phyloP scores from a whole-genome alignment of 1,140 invertebrate genomes.

The Ceratosolen solmsi region DNA sequence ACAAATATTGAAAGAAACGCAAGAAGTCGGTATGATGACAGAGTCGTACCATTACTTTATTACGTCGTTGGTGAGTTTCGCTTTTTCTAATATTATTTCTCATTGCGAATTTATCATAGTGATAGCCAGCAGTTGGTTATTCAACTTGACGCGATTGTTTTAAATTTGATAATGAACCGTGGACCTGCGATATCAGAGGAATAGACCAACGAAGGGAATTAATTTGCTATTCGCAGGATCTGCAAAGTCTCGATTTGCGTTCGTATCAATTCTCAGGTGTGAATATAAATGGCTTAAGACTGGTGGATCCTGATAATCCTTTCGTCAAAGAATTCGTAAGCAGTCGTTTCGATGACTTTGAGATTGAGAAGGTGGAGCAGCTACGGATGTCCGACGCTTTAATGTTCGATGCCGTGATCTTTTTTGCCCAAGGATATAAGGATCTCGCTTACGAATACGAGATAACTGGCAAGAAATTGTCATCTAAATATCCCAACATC shows the following conservation, averaged over 20 bases:
- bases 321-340: slow-evolving; percentile 74
- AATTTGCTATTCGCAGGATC: slow-evolving; percentile 76
- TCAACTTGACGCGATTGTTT: no score
- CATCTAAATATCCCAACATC: not conserved
- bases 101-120: no score
- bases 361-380: slow-evolving; percentile 56
- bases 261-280: slow-evolving; percentile 88
- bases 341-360: slow-evolving; percentile 56
- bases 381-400: slow-evolving; percentile 90
- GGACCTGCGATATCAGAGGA: no score
- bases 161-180: no score
- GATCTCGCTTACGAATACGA: slow-evolving; percentile 74
- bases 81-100: no score
- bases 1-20: slow-evolving; percentile 88
- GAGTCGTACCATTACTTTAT: slow-evolving; percentile 90
- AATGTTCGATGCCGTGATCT: slow-evolving; percentile 94
- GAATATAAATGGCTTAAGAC: slow-evolving; percentile 86
- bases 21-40: slow-evolving; percentile 94
- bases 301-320: slow-evolving; percentile 79
- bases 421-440: slow-evolving; percentile 92
- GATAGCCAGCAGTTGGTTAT: no score
- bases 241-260: slow-evolving; percentile 86
- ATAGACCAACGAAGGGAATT: no score
- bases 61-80: slow-evolving; percentile 82
- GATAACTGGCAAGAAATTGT: not conserved